These are phyloP conservation scores for Rotaria sp. DNA, from an alignment of 2,888 invertebrate genomes.

Conservation along the genomic window DNA sequence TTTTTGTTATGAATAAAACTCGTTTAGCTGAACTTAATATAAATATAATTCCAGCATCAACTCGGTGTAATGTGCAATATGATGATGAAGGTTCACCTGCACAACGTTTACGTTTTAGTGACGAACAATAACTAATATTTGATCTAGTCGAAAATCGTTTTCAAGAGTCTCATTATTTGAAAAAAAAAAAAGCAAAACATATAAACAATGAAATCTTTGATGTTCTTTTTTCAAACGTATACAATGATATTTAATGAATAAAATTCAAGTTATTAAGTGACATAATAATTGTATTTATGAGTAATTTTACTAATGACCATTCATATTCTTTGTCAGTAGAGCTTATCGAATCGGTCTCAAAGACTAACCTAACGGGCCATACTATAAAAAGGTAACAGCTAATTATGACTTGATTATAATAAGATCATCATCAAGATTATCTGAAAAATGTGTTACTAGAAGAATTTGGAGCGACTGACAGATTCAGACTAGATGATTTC, in stretches of 20 bases:
- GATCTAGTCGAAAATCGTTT: not conserved
- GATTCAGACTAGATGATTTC: too few relatives aligned
- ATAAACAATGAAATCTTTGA: not conserved
- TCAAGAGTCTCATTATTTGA: not conserved
- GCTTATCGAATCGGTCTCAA: too few relatives aligned
- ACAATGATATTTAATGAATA: not conserved
- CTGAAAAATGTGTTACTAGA: too few relatives aligned
- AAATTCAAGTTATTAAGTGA: not conserved
- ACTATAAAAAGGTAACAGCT: too few relatives aligned
- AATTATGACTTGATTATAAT: too few relatives aligned
- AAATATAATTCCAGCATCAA: constrained; percentile 88
- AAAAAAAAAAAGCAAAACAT: not conserved
- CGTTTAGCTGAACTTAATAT: constrained; percentile 75
- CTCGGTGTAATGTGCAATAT: constrained; percentile 87
- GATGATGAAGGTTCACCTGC: constrained; percentile 57
- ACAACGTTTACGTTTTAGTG: not conserved
- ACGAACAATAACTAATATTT: not conserved
- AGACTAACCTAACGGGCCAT: too few relatives aligned
- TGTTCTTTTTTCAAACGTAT: not conserved
- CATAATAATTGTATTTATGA: too few relatives aligned
- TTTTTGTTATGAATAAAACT: constrained; percentile 92
- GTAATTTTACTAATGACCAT: too few relatives aligned
- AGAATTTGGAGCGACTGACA: too few relatives aligned
- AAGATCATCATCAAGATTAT: too few relatives aligned
- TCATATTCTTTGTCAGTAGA: too few relatives aligned